phyloP scores from a whole-genome alignment of 2,888 invertebrate genomes.

The Aspidiotus rigidus region DNA sequence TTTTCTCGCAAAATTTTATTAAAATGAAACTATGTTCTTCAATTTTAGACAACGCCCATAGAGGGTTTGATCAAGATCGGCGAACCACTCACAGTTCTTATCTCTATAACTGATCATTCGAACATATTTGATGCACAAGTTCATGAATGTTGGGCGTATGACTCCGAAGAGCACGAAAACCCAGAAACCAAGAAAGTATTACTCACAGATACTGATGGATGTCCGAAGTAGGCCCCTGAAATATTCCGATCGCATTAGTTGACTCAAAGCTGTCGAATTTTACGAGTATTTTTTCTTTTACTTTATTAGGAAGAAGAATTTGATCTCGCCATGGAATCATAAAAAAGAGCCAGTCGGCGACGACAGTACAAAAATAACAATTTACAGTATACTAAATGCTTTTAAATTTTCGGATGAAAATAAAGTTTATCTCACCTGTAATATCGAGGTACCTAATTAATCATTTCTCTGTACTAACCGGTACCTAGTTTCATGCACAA shows the following conservation, averaged over 20 bases:
- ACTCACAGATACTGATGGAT: slow-evolving; percentile 57
- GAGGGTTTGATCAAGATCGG: slow-evolving; percentile 58
- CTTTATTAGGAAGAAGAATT: slow-evolving; percentile 51
- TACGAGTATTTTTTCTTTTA: slow-evolving; percentile 7
- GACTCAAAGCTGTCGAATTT: background rate
- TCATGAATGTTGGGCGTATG: slow-evolving; percentile 65
- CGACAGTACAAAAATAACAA: slow-evolving; percentile 54
- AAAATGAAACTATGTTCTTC: background rate
- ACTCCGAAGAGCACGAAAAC: slow-evolving; percentile 53
- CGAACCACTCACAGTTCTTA: slow-evolving; percentile 58
- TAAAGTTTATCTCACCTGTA: slow-evolving; percentile 63
- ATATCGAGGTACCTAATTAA: slow-evolving; percentile 53
- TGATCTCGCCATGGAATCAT: slow-evolving; percentile 56
- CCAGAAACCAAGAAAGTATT: slow-evolving; percentile 53
- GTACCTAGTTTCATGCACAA: background rate
- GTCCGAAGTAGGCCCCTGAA: slow-evolving; percentile 51
- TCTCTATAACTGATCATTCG: slow-evolving; percentile 57
- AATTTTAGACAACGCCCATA: slow-evolving; percentile 51
- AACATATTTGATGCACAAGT: slow-evolving; percentile 58
- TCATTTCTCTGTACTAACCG: background rate
- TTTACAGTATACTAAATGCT: slow-evolving; percentile 59
- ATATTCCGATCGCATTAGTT: background rate
- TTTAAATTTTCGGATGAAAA: slow-evolving; percentile 66
- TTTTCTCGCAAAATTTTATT: background rate
- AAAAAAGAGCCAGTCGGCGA: slow-evolving; percentile 42